Conservation (phyloP, 2,113 vertebrate species). For the Chiloscyllium plagiosum region DNA sequence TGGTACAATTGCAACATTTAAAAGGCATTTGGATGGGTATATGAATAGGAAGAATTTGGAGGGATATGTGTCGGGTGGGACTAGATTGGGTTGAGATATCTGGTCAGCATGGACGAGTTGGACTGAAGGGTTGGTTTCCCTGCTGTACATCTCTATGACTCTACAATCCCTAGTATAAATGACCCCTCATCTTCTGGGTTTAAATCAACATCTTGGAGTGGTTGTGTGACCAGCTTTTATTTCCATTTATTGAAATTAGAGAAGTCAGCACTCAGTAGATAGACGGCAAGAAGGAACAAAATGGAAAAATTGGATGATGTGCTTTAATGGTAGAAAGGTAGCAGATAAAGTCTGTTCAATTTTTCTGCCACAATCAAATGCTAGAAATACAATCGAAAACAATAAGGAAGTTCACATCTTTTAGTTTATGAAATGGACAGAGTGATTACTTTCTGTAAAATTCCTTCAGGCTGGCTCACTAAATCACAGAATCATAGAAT, state of each 20-base stretch:
- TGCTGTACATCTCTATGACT: too few species aligned
- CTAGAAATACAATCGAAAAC: neutral
- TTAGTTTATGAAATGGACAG: neutral
- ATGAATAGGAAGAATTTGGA: too few species aligned
- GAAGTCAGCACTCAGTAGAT: neutral
- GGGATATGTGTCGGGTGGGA: too few species aligned
- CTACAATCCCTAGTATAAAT: neutral
- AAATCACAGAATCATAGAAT: too few species aligned
- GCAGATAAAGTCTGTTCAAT: neutral
- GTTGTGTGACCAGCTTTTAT: neutral
- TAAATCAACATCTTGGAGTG: neutral
- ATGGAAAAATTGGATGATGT: neutral
- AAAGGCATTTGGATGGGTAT: too few species aligned
- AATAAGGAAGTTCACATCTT: neutral
- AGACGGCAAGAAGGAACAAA: neutral
- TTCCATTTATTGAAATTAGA: neutral
- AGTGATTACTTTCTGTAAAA: neutral
- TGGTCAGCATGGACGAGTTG: too few species aligned
- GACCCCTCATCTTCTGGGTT: neutral
- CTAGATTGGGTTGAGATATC: too few species aligned
- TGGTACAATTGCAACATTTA: too few species aligned
- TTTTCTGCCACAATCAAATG: neutral
- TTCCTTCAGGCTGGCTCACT: neutral
- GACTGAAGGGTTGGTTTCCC: too few species aligned
- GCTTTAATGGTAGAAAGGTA: neutral